A percentile compares a stretch with the other conserved stretches of the same genome.
Evolutionary conservation across 2,888 invertebrate species (phyloP).

Genomic region (Pristionchus arcanus): DNA sequence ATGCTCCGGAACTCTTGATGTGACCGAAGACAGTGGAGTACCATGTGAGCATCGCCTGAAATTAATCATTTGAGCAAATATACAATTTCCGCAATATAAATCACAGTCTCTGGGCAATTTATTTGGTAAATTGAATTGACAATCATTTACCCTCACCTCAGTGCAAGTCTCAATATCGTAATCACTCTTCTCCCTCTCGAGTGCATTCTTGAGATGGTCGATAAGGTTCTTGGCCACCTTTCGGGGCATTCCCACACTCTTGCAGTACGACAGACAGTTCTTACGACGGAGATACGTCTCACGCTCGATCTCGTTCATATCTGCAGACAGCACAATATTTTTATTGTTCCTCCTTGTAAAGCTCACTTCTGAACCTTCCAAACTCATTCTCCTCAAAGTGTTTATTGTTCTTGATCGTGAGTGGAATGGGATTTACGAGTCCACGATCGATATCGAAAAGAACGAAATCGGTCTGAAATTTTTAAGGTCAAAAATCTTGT

Average conservation of each 20-base stretch:
- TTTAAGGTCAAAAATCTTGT: neutral
- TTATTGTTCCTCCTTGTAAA: neutral
- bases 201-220: neutral
- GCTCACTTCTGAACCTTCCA: neutral
- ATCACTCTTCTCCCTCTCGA: conserved; percentile 32
- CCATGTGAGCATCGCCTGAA: conserved; percentile 65
- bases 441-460: conserved; percentile 61
- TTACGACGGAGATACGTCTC: conserved; percentile 37
- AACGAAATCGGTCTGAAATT: conserved; percentile 59
- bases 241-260: conserved; percentile 51
- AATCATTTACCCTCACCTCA: neutral
- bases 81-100: too few relatives aligned
- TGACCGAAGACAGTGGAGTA: conserved; percentile 73
- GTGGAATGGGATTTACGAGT: conserved; percentile 58
- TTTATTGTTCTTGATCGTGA: conserved; percentile 1
- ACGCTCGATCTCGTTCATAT: neutral
- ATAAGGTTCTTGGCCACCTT: conserved; percentile 16
- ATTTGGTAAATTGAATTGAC: neutral
- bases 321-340: neutral
- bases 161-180: conserved; percentile 6
- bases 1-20: conserved; percentile 57
- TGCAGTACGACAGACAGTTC: conserved; percentile 17
- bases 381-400: neutral
- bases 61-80: too few relatives aligned
- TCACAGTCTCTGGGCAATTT: too few relatives aligned